A percentile compares a stretch with the other conserved stretches of the same genome.
These are phyloP conservation scores for Porites divaricata DNA, from an alignment of 92 coral and sea anemone genomes.

Conservation along the genomic window DNA sequence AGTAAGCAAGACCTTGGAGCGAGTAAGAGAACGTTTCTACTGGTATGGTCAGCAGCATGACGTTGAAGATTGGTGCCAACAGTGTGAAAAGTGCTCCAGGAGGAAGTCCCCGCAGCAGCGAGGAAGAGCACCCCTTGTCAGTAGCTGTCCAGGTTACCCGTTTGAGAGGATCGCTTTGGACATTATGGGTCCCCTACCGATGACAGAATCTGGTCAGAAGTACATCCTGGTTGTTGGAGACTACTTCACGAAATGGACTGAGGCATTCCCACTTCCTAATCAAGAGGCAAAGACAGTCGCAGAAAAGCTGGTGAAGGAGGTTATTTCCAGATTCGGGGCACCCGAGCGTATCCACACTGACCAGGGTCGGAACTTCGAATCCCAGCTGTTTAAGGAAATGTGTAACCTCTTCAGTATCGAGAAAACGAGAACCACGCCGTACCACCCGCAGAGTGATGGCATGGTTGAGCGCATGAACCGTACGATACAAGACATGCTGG, in stretches of 20 bases:
- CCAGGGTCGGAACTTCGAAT: conserved; percentile 64
- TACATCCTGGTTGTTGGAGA: conserved; percentile 49
- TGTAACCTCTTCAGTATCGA: no score
- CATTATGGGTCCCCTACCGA: conserved; percentile 60
- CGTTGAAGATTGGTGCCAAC: conserved; percentile 55
- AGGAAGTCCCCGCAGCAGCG: conserved; percentile 34
- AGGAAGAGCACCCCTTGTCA: conserved; percentile 43
- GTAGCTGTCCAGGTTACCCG: conserved; percentile 36
- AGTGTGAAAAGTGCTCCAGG: conserved; percentile 46
- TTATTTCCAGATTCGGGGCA: conserved; percentile 48
- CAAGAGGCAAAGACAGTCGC: conserved; percentile 63
- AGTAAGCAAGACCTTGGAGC: conserved; percentile 51
- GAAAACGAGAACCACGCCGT: no score
- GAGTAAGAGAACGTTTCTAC: conserved; percentile 43
- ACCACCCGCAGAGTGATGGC: no score
- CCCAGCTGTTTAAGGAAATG: conserved; percentile 42
- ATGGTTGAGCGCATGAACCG: no score
- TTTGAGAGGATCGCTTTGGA: conserved; percentile 40
- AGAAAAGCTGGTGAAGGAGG: conserved; percentile 37
- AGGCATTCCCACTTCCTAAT: conserved; percentile 46
- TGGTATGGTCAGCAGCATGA: conserved; percentile 51
- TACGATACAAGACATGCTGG: no score
- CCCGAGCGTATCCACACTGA: conserved; percentile 44
- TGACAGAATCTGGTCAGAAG: conserved; percentile 35
- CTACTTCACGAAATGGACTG: conserved; percentile 55